Percentiles rank a stretch among this genome's conserved stretches.
Evolutionary conservation across 2,888 invertebrate species (phyloP).

Genomic region (Hirtodrosophila confusa): DNA sequence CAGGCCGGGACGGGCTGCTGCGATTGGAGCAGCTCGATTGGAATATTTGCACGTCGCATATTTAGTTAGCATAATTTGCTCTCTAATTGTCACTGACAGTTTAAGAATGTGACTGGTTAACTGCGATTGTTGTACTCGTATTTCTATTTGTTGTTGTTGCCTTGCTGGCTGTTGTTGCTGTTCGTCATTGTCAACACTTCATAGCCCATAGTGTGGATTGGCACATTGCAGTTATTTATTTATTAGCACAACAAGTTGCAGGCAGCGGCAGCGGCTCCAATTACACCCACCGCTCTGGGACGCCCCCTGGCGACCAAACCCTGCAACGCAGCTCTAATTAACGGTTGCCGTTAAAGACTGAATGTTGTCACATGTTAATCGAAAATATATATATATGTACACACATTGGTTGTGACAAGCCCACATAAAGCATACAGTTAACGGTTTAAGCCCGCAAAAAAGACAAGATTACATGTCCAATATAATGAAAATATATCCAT

Average conservation of each 20-base stretch:
- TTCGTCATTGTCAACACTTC: constrained; percentile 54
- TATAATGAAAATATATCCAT: no score
- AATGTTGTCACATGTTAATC: constrained; percentile 55
- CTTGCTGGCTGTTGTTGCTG: constrained; percentile 28
- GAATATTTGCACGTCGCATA: constrained; percentile 55
- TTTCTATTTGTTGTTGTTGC: constrained; percentile 11
- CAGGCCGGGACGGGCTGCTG: no score
- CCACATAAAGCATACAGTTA: no score
- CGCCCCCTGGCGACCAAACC: constrained; percentile 53
- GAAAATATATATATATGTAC: neutral
- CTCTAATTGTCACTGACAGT: constrained; percentile 71
- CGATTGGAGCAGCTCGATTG: constrained; percentile 22
- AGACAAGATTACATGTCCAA: neutral
- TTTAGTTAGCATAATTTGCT: constrained; percentile 78
- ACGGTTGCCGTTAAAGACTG: constrained; percentile 42
- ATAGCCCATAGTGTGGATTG: constrained; percentile 25
- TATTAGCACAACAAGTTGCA: constrained; percentile 44
- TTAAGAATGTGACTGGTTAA: constrained; percentile 61
- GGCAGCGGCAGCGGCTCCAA: constrained; percentile 40
- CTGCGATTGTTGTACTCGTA: constrained; percentile 5
- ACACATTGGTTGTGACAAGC: neutral
- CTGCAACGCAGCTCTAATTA: constrained; percentile 49
- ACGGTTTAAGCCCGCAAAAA: no score
- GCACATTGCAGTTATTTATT: constrained; percentile 52
- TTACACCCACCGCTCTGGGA: constrained; percentile 49